A percentile compares a stretch with the other conserved stretches of the same genome.
These are phyloP conservation scores for Pristionchus mayeri DNA, from an alignment of 2,888 invertebrate species.

Conservation along the genomic window DNA sequence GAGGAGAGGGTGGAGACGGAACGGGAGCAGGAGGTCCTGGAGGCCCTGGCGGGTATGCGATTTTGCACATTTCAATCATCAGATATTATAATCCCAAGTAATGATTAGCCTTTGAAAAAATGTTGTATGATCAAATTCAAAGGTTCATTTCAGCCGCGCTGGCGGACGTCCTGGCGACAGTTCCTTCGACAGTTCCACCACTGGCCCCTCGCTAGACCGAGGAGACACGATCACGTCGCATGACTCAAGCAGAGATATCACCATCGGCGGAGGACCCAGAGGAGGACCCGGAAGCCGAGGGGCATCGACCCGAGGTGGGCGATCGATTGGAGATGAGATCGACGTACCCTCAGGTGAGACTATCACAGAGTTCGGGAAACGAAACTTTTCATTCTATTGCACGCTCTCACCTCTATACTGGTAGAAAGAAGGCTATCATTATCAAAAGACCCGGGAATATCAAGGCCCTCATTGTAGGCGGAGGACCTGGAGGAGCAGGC, in stretches of 20 bases:
- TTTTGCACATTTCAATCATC: not conserved
- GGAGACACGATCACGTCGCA: constrained; percentile 46
- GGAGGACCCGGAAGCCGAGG: constrained; percentile 34
- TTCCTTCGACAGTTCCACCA: constrained; percentile 18
- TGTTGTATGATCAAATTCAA: not conserved
- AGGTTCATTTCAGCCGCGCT: not conserved
- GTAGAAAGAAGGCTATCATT: no score
- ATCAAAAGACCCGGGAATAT: no score
- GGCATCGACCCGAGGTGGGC: constrained; percentile 22
- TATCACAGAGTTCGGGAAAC: not conserved
- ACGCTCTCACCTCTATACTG: no score
- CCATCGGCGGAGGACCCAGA: constrained; percentile 36
- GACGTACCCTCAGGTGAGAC: constrained; percentile 34
- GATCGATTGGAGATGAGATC: constrained; percentile 42
- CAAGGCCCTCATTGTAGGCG: not conserved
- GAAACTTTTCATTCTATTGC: no score
- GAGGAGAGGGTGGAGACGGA: constrained; percentile 12
- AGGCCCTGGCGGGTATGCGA: not conserved
- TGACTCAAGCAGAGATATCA: constrained; percentile 44
- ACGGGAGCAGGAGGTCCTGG: not conserved
- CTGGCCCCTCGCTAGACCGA: constrained; percentile 39
- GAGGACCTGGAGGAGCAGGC: not conserved
- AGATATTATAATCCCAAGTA: no score
- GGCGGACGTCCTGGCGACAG: constrained; percentile 16
- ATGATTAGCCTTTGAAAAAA: no score